Evolutionary conservation across 1,140 invertebrate species (phyloP).

Genomic region (fruit fly (Drosophila melanogaster)): Release_6_plus_ISO1_MT NC_004354.4:10653001-10653500

Average conservation of each 20-base stretch:
- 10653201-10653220: no score
- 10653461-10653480: conserved; percentile 8
- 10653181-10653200: not conserved
- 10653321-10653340: conserved; percentile 40
- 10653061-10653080: not conserved
- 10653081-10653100: conserved; percentile 2
- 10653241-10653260: conserved; percentile 33
- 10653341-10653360: conserved; percentile 75
- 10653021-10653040: not conserved
- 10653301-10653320: conserved; percentile 36
- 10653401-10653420: conserved; percentile 13
- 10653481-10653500: conserved; percentile 20
- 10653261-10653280: not conserved
- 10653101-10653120: not conserved
- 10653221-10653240: conserved; percentile 19
- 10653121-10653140: not conserved
- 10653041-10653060: not conserved
- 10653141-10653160: not conserved
- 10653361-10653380: conserved; percentile 67
- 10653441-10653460: conserved; percentile 3
- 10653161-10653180: not conserved
- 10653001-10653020: not conserved
- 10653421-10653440: conserved; percentile 52
- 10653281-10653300: conserved; percentile 8
- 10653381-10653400: conserved; percentile 69